phyloP scores from a whole-genome alignment of 2,888 invertebrate genomes.

The Melipona bicolor region DNA sequence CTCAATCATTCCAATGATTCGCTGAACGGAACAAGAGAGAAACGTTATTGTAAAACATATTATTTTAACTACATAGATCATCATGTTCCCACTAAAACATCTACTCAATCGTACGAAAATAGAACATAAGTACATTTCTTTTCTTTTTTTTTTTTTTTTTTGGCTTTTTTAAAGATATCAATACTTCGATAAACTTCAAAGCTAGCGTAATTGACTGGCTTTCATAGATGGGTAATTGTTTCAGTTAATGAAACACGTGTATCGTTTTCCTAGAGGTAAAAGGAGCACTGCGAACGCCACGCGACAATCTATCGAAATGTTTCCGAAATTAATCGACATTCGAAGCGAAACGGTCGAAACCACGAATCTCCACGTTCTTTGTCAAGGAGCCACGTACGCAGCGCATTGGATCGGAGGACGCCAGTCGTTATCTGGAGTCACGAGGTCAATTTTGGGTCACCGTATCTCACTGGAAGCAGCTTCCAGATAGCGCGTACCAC shows the following conservation, averaged over 20 bases:
- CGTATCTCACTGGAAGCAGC: conserved; percentile 56
- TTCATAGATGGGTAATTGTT: background rate
- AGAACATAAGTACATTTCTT: no score
- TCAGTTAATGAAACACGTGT: background rate
- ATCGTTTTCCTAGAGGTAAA: no score
- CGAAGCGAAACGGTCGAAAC: background rate
- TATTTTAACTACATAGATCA: no score
- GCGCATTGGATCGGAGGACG: background rate
- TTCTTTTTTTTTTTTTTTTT: no score
- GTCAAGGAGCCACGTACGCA: background rate
- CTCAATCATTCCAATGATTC: no score
- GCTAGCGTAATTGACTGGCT: background rate
- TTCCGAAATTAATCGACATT: background rate
- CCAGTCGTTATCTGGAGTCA: conserved; percentile 62
- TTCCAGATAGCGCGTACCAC: conserved; percentile 55
- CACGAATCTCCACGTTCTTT: conserved; percentile 9
- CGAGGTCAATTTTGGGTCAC: conserved; percentile 67
- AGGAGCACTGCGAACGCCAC: no score
- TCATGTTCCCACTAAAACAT: no score
- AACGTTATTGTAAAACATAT: no score
- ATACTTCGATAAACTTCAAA: no score
- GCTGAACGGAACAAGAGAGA: no score
- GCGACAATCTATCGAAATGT: background rate
- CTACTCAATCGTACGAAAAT: no score
- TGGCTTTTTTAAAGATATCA: no score